Base-by-base conservation (phyloP, 2,113 vertebrate species). In the Cavia aperea region DNA sequence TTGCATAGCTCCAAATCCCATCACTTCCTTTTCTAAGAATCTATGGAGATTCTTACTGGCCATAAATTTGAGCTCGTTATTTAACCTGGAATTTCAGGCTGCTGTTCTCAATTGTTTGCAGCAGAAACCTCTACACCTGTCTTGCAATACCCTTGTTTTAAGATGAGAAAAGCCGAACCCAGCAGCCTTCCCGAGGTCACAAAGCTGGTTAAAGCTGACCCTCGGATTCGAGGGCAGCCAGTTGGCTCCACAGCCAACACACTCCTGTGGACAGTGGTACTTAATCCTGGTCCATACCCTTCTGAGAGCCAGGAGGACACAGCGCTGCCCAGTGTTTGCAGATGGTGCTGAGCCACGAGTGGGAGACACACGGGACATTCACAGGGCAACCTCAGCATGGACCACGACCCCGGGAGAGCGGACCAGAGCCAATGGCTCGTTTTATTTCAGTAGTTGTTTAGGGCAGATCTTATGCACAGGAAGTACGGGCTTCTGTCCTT, bases 251-350 rank as follows among this genome's bases (percentile, higher is more conserved):
- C 83, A 43, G 33, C n/a, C 63, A 29, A 21, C 24, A n/a, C 1
- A 2, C 13, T 54, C 56, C n/a, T 39, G 49, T 14, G 5, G 4
- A 5, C 16, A 21, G 29, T 4, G 0, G 56, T 18, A 13, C 31
- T 8, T 36, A 23, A 21, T 39, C 33, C 43, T 49, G 77, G 0
- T 8, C 26, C 54, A 6, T 56, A 26, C 24, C 65, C 63, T 72
- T 75, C 31, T 26, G 81, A 85, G 81, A 89, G 11, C 66, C 7
- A 10, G 36, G 6, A 43, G 43, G 21, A 70, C 31, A 29, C 49
- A 79, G 63, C 29, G 13, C 78, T n/a, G 18, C 60, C 4, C 8
- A 81, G 15, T 12, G 72, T 70, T 33, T 4, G 2, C 56, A 2
- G 54, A 19, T 60, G 26, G 58, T 21, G 66, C 46, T 36, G 19